Evolutionary conservation across 2,888 invertebrate genomes (phyloP), one percentile per base, ranked within the genome.

Genomic region (Drosophila subquinaria): DNA sequence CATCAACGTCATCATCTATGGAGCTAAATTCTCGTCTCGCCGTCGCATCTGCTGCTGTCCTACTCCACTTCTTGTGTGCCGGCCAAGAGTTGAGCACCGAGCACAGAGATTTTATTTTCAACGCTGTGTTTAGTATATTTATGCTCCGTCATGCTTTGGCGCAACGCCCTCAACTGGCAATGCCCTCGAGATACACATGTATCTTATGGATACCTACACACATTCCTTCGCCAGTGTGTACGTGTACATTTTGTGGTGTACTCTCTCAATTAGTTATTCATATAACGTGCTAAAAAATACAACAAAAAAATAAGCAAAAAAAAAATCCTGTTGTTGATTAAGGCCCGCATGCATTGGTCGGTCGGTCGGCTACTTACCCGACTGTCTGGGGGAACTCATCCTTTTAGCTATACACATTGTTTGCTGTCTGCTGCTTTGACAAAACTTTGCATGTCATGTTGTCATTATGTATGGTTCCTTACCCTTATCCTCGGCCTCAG

Each of bases 221-320:
- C 73, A 73, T 71, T 65, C 62, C 53, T 63, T 55, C 40, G 43
- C 42, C 35, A 59, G 17, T 57, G 45, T 50, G 45, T 53, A n/a
- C 36, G 35, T 57, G 40, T 78, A n/a, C 36, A 27, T 57, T 40
- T 81, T 82, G 71, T 59, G 85, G 73, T 87, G 67, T 78, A 66
- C 84, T 51, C 79, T 80, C 83, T 88, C 87, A 85, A 85, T 89
- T 87, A 85, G 85, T 79, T 87, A 89, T 87, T 87, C 87, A 81
- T 69, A 83, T 79, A 85, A 89, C 85, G 79, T 81, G 86, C 80
- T 85, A 75, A 82, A 68, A 80, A 72, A 71, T 59, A 66, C 30
- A 30, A 30, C 30, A 30, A 69, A 1, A 23, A 48, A 27, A 55
- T 15, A 23, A 38, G 42, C 30, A 9, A 15, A 51, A 52, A 48